Evolutionary conservation across 1,140 invertebrate species (phyloP), one percentile per base, ranked within the genome.

Genomic region (Epicauta chinensis): DNA sequence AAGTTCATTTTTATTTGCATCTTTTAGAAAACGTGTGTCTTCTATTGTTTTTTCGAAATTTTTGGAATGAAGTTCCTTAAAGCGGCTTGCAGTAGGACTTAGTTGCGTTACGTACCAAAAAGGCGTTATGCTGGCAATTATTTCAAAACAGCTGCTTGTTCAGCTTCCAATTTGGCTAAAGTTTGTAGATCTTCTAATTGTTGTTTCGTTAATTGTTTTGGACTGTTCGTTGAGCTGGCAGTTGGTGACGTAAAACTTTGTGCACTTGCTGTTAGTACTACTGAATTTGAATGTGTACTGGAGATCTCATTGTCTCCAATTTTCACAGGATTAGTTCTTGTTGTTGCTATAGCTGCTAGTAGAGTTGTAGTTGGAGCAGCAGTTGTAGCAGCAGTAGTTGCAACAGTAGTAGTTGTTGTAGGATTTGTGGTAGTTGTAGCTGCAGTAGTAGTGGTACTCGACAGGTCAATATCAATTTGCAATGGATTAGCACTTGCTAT

Each of bases 61-160:
- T n/a, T n/a, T n/a, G n/a, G n/a, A n/a, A n/a, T n/a, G n/a, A n/a
- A n/a, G n/a, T n/a, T n/a, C n/a, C n/a, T n/a, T n/a, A n/a, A n/a
- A n/a, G n/a, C n/a, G n/a, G n/a, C n/a, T n/a, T n/a, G n/a, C n/a
- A n/a, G n/a, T n/a, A n/a, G n/a, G n/a, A n/a, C n/a, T n/a, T n/a
- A n/a, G n/a, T n/a, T n/a, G n/a, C n/a, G n/a, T n/a, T n/a, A n/a
- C n/a, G n/a, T n/a, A n/a, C n/a, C n/a, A n/a, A n/a, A n/a, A n/a
- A n/a, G n/a, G n/a, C n/a, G n/a, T n/a, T n/a, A n/a, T n/a, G n/a
- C n/a, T n/a, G n/a, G n/a, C n/a, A 71, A 46, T 43, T 71, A 67
- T 43, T 66, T 51, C 16, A 71, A 56, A 51, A 71, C 55, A 16
- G 60, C 65, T 0, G 65, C 62, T 53, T 71, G 68, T 53, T 71